Conservation (phyloP, 2,113 vertebrate genomes). For the zebrafish (Danio rerio) region GRCz12tu NC_133196.1:22816001-22816500, state of each 20-base stretch:
- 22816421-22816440: constrained; percentile 57
- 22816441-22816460: constrained; percentile 70
- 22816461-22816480: constrained; percentile 79
- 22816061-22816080: constrained; percentile 84
- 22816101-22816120: constrained; percentile 76
- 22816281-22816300: constrained; percentile 47
- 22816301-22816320: constrained; percentile 57
- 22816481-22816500: constrained; percentile 72
- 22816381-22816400: constrained; percentile 66
- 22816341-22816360: constrained; percentile 53
- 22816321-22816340: constrained; percentile 68
- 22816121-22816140: constrained; percentile 77
- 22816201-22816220: constrained; percentile 82
- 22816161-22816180: constrained; percentile 81
- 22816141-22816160: constrained; percentile 78
- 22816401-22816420: constrained; percentile 72
- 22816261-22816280: constrained; percentile 59
- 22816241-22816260: constrained; percentile 68
- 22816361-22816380: constrained; percentile 56
- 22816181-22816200: constrained; percentile 83
- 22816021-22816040: constrained; percentile 81
- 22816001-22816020: constrained; percentile 78
- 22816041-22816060: constrained; percentile 82
- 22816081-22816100: constrained; percentile 81
- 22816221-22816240: constrained; percentile 82